Percentiles rank a stretch among this genome's conserved stretches.
These are phyloP conservation scores for Pyxicephalus adspersus DNA, from an alignment of 2,113 vertebrate species.

Conservation along the genomic window DNA sequence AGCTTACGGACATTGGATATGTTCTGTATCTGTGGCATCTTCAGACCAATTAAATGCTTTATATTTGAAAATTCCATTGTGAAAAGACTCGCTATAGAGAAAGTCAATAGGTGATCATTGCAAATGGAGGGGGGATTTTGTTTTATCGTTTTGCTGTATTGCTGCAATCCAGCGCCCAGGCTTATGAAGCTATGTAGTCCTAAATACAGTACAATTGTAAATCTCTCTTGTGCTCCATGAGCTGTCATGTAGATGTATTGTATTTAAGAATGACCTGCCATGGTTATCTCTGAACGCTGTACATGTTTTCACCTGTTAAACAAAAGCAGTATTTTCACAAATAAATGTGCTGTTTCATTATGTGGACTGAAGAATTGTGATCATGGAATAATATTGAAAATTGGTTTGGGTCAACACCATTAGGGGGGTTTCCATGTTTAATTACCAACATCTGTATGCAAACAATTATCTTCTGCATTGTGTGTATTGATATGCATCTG, in stretches of 20 bases:
- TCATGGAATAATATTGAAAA: background rate
- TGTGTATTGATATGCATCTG: no score
- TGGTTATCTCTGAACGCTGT: conserved; percentile 46
- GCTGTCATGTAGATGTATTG: conserved; percentile 39
- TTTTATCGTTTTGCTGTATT: conserved; percentile 32
- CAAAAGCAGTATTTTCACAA: conserved; percentile 57
- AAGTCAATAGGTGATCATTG: conserved; percentile 8
- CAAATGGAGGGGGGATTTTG: background rate
- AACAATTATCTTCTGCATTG: no score
- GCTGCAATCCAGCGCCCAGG: conserved; percentile 10
- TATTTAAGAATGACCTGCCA: conserved; percentile 40
- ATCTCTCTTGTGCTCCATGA: conserved; percentile 32
- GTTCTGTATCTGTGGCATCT: background rate
- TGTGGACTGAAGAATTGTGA: background rate
- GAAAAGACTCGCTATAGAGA: background rate
- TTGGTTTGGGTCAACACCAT: background rate
- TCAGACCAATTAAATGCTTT: conserved; percentile 7
- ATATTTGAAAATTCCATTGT: conserved; percentile 6
- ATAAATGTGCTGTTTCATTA: conserved; percentile 60
- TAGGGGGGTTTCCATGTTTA: background rate
- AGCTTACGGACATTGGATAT: background rate
- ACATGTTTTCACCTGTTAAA: conserved; percentile 53
- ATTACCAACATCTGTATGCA: no score
- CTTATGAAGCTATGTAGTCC: conserved; percentile 15
- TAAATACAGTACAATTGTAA: conserved; percentile 25